phyloP scores from a whole-genome alignment of 1,140 invertebrate genomes.

The Macrobrachium nipponense region DNA sequence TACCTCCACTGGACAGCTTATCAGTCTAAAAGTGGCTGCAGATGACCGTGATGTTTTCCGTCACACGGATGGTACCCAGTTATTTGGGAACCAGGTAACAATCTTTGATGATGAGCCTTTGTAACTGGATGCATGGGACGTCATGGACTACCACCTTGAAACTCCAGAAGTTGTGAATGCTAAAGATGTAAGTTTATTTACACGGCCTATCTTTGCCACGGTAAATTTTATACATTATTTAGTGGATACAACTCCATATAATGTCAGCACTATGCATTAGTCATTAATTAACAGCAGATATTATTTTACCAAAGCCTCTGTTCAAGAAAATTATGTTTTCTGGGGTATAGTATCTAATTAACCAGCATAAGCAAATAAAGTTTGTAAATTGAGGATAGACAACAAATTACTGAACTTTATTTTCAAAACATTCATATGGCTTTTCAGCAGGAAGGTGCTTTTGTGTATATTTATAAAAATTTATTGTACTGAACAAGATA shows the following conservation, averaged over 20 bases:
- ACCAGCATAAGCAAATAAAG: no score
- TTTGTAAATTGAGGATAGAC: no score
- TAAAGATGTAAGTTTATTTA: neutral
- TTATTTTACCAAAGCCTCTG: no score
- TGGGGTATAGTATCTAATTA: no score
- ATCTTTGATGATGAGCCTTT: slow-evolving; percentile 73
- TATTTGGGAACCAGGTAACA: slow-evolving; percentile 65
- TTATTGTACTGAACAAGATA: neutral
- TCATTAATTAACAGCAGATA: no score
- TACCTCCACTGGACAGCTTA: slow-evolving; percentile 27
- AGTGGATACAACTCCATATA: neutral
- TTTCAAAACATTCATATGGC: no score
- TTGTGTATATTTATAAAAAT: neutral
- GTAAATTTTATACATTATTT: neutral
- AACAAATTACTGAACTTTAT: no score
- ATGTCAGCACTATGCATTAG: no score
- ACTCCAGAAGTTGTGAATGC: slow-evolving; percentile 67
- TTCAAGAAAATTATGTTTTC: no score
- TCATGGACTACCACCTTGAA: slow-evolving; percentile 74
- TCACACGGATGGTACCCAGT: neutral
- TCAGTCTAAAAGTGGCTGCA: slow-evolving; percentile 31
- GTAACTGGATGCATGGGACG: slow-evolving; percentile 75
- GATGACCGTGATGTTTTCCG: slow-evolving; percentile 44
- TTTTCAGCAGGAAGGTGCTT: neutral
- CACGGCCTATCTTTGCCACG: neutral